A percentile compares a stretch with the other conserved stretches of the same genome.
These are phyloP conservation scores for Melanotaenia boesemani DNA, from an alignment of 2,797 vertebrate genomes.

Conservation along the genomic window DNA sequence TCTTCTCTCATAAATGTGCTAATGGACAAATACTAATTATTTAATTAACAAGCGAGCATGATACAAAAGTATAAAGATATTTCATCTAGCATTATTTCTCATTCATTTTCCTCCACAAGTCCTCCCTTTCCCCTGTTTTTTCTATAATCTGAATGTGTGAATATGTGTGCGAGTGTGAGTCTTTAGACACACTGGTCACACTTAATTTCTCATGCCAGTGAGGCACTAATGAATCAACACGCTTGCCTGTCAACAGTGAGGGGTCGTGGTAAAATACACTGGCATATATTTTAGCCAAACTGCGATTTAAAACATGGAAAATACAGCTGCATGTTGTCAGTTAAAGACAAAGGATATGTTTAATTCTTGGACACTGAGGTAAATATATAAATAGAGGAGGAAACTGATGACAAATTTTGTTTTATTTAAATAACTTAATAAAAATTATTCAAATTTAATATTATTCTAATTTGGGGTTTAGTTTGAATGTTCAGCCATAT, in stretches of 20 bases:
- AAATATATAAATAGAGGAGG: constrained; percentile 4
- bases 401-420: background rate
- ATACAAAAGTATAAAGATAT: constrained; percentile 64
- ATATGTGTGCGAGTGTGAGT: constrained; percentile 31
- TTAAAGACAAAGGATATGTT: constrained; percentile 41
- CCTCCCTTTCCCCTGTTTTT: constrained; percentile 28
- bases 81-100: constrained; percentile 62
- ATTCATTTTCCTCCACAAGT: constrained; percentile 42
- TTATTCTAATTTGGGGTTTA: background rate
- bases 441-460: background rate
- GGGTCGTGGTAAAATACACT: constrained; percentile 72
- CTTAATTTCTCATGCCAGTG: constrained; percentile 80
- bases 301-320: constrained; percentile 67
- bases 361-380: constrained; percentile 24
- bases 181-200: constrained; percentile 81
- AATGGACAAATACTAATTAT: constrained; percentile 73
- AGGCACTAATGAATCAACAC: constrained; percentile 81
- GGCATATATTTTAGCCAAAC: constrained; percentile 63
- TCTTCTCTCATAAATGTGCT: constrained; percentile 70
- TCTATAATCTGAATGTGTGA: constrained; percentile 56
- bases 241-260: constrained; percentile 73
- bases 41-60: constrained; percentile 57
- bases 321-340: constrained; percentile 62
- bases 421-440: background rate
- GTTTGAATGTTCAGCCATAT: constrained; percentile 26